Evolutionary conservation across 2,888 invertebrate genomes (phyloP).

Genomic region (Euproctis similis): DNA sequence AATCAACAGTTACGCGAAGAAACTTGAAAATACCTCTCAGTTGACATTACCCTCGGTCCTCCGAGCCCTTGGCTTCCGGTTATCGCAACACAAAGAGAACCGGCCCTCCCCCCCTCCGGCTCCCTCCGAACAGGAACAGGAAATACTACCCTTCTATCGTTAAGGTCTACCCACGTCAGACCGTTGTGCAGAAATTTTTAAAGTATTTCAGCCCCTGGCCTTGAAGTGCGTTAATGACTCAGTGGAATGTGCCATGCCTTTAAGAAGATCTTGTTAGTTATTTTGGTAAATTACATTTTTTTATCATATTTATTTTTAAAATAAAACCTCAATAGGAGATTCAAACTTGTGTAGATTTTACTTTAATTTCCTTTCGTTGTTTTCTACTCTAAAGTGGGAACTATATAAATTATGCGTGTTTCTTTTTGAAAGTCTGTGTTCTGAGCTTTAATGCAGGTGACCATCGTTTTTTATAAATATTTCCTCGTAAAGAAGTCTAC

Average conservation of each 20-base stretch:
- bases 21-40: constrained; percentile 67
- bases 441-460: no score
- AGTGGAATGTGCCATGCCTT: constrained; percentile 30
- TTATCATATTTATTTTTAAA: no score
- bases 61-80: constrained; percentile 72
- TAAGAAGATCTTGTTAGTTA: constrained; percentile 6
- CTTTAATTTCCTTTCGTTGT: no score
- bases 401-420: no score
- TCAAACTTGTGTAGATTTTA: no score
- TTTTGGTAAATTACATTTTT: no score
- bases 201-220: constrained; percentile 49
- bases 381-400: no score
- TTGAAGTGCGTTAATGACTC: constrained; percentile 35
- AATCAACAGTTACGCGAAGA: constrained; percentile 58
- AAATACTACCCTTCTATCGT: constrained; percentile 75
- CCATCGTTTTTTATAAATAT: no score
- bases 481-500: no score
- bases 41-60: constrained; percentile 72
- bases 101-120: constrained; percentile 40
- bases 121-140: constrained; percentile 54
- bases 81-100: constrained; percentile 69
- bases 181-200: constrained; percentile 42
- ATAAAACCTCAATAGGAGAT: no score
- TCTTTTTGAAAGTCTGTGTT: no score
- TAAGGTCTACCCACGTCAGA: constrained; percentile 65